Evolutionary conservation across 1,140 invertebrate species (phyloP).

Genomic region (Drosophila simulans): DNA sequence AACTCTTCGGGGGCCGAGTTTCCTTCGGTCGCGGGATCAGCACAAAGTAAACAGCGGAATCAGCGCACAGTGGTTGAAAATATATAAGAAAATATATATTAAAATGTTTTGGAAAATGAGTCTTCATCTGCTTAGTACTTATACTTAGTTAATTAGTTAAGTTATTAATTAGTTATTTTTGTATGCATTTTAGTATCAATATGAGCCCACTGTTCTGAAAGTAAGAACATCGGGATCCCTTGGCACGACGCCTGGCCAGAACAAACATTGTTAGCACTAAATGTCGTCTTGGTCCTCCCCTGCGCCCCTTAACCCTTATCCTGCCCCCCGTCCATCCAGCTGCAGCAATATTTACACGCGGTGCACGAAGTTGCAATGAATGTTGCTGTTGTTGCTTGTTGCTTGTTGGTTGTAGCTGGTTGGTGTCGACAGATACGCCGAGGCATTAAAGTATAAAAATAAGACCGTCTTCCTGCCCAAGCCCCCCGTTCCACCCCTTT

Average conservation of each 20-base stretch:
- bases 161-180: too few relatives aligned
- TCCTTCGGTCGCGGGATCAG: constrained; percentile 63
- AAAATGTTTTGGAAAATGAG: not conserved
- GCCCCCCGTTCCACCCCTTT: constrained; percentile 1
- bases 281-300: constrained; percentile 65
- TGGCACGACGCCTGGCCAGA: constrained; percentile 68
- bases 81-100: not conserved
- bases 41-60: constrained; percentile 71
- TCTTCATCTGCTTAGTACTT: not conserved
- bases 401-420: constrained; percentile 24
- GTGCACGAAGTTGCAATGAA: constrained; percentile 77
- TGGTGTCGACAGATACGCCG: constrained; percentile 77
- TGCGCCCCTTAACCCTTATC: constrained; percentile 9
- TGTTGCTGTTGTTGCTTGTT: constrained; percentile 44
- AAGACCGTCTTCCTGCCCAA: constrained; percentile 61
- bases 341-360: constrained; percentile 77
- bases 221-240: constrained; percentile 25
- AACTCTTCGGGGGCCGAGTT: constrained; percentile 1
- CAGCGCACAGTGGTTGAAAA: constrained; percentile 24
- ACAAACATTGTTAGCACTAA: constrained; percentile 82
- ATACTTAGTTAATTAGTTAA: not conserved
- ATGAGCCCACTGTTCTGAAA: constrained; percentile 13
- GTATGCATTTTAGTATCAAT: not conserved
- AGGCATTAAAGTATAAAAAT: constrained; percentile 80
- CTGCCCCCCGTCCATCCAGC: not conserved